A percentile compares a stretch with the other conserved stretches of the same genome.
Conservation (phyloP, 2,797 vertebrate genomes). For the Ceyx erithaca region DNA sequence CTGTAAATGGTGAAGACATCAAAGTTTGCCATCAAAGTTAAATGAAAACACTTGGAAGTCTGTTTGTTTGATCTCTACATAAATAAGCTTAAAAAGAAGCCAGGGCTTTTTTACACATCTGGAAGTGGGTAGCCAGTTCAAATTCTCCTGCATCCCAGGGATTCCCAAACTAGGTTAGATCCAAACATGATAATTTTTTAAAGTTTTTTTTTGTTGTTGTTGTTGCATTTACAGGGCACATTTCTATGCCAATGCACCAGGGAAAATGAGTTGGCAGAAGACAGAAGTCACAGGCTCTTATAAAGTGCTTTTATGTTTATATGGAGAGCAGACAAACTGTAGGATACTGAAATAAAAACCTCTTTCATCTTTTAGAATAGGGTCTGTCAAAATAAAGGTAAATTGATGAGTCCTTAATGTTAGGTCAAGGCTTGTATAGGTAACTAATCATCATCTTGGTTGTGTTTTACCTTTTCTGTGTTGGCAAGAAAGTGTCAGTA, state of each 20-base stretch:
- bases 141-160: not conserved
- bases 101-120: not conserved
- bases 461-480: not conserved
- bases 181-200: not conserved
- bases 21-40: conserved; percentile 52
- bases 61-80: conserved; percentile 53
- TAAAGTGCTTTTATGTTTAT: not conserved
- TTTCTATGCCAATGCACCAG: not conserved
- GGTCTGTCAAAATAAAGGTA: not conserved
- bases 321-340: not conserved
- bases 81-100: conserved; percentile 54
- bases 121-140: conserved; percentile 1
- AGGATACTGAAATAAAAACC: not conserved
- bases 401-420: not conserved
- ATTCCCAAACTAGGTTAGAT: conserved; percentile 25
- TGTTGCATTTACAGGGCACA: not conserved
- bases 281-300: not conserved
- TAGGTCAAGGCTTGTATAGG: not conserved
- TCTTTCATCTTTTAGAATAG: not conserved
- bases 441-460: not conserved
- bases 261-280: not conserved
- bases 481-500: not conserved
- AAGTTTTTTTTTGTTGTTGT: not conserved
- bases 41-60: conserved; percentile 45
- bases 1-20: conserved; percentile 49